phyloP scores from a whole-genome alignment of 2,888 invertebrate species.

The Tiliacea citrago region DNA sequence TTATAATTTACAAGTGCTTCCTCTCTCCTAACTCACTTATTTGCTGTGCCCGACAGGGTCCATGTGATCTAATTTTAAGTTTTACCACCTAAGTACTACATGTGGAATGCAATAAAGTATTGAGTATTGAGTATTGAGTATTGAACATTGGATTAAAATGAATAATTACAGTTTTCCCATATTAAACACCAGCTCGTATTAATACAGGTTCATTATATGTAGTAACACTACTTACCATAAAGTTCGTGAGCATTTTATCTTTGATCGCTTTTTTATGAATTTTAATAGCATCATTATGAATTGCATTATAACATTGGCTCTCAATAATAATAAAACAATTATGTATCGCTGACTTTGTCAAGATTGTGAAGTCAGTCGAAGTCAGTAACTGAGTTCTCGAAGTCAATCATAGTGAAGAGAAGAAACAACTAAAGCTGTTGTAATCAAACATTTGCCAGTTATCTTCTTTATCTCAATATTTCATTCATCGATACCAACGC shows the following conservation, averaged over 20 bases:
- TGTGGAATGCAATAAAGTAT: too few relatives aligned
- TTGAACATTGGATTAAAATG: neutral
- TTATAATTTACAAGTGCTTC: too few relatives aligned
- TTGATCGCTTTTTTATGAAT: neutral
- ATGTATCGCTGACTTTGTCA: neutral
- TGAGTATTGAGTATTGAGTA: too few relatives aligned
- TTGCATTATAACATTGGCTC: neutral
- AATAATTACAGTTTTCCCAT: slow-evolving; percentile 10
- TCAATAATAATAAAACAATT: neutral
- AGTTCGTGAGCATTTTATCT: neutral
- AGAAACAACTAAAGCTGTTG: neutral
- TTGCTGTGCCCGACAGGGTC: too few relatives aligned
- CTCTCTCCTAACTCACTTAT: too few relatives aligned
- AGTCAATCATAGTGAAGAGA: neutral
- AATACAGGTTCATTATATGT: neutral
- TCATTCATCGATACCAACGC: slow-evolving; percentile 32
- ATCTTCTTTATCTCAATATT: slow-evolving; percentile 18
- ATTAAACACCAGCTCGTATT: neutral
- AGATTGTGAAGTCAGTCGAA: neutral
- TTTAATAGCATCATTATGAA: neutral
- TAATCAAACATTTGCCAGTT: neutral
- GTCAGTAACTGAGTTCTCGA: too few relatives aligned
- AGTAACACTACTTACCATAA: slow-evolving; percentile 13
- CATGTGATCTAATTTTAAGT: too few relatives aligned
- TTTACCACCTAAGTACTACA: too few relatives aligned